Evolutionary conservation across 2,888 invertebrate genomes (phyloP), one percentile per base, ranked within the genome.

Genomic region (Diarsia dahlii): DNA sequence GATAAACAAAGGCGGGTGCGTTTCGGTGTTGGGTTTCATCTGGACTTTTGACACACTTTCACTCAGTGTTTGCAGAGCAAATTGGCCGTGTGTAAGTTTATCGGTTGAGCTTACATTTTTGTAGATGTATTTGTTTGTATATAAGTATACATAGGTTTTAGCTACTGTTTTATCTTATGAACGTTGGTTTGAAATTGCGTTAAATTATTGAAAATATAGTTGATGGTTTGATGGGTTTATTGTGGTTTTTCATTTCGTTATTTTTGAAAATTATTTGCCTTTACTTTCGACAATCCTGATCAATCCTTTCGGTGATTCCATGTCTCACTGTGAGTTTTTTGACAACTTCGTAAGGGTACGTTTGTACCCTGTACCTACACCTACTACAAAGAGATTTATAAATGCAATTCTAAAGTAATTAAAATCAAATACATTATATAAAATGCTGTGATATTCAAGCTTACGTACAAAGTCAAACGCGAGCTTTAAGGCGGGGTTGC

Each of bases 61-160:
- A 75, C 63, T 65, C 66, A 69, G 56, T 70, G 73, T 72, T 76
- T 77, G 66, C 71, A 83, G 72, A 80, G 78, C 76, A 85, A 88
- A 89, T 87, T 88, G 80, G 54, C 73, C 81, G 85, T 89, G 81
- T 58, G 72, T 76, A 76, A 78, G 79, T 77, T 80, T 79, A 77
- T 79, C 78, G 34, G 39, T 54, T 80, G 80, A 71, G 70, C 76
- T 82, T 77, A 80, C 76, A 83, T 82, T 90, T 95, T 95, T 95
- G 90, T 96, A 95, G 92, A 91, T 90, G 88, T 95, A 94, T 95
- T 93, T 92, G 81, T 95, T 96, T 96, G 94, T 96, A 95, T 93
- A 94, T 96, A 96, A 96, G 96, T 96, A 96, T 96, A 96, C 96
- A 96, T 96, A 96, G 93, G 91, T 96, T 96, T 96, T 95, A 96